phyloP scores from a whole-genome alignment of 2,113 vertebrate species.

The Spea multiplicata region DNA sequence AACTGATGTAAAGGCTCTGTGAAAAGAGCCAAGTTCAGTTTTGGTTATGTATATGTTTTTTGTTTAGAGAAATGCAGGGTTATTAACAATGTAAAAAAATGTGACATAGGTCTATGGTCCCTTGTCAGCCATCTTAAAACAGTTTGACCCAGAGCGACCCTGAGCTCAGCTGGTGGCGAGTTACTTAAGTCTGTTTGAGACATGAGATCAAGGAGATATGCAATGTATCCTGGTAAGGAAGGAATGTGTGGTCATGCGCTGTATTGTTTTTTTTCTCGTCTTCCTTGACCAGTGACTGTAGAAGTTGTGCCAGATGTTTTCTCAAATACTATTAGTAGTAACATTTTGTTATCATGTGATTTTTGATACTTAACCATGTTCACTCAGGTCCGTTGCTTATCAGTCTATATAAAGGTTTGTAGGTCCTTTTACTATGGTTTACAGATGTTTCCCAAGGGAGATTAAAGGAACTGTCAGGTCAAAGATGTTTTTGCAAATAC shows the following conservation, averaged over 20 bases:
- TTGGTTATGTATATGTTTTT: background rate
- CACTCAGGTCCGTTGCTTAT: too few relatives aligned
- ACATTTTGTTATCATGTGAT: too few relatives aligned
- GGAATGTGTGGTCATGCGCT: constrained; percentile 33
- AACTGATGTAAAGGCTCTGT: constrained; percentile 29
- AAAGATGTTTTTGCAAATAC: too few relatives aligned
- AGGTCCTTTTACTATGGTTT: too few relatives aligned
- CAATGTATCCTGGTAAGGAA: constrained; percentile 30
- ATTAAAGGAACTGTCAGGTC: too few relatives aligned
- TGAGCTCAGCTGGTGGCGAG: constrained; percentile 67
- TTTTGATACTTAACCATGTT: too few relatives aligned
- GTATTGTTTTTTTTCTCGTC: background rate
- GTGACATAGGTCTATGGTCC: constrained; percentile 15
- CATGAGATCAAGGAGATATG: constrained; percentile 61
- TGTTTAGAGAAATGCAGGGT: background rate
- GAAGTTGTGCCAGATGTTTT: too few relatives aligned
- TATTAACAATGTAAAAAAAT: background rate
- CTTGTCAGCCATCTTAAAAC: constrained; percentile 72
- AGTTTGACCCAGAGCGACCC: constrained; percentile 74
- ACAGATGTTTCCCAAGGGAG: too few relatives aligned
- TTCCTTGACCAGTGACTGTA: too few relatives aligned
- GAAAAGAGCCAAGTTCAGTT: background rate
- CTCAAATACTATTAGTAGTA: too few relatives aligned
- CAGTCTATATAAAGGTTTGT: too few relatives aligned
- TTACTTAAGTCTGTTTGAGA: constrained; percentile 63